Percentiles rank a stretch among this genome's conserved stretches.
Conservation (phyloP, 1,140 invertebrate genomes). For the Marisa cornuarietis region DNA sequence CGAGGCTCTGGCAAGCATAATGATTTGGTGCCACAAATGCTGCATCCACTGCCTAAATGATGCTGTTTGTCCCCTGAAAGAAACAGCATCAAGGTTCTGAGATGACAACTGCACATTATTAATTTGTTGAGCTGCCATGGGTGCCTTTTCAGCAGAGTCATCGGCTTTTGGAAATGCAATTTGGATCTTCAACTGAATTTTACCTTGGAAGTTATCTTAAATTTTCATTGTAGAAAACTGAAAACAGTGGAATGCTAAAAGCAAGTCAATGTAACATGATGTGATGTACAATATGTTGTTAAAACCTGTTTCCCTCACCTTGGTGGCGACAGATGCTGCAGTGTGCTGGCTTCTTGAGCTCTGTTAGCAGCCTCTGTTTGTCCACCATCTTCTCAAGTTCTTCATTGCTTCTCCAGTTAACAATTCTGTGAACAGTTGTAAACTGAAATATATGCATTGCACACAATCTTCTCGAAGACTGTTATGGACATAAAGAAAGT, state of each 20-base stretch:
- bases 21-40: not conserved
- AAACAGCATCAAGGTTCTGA: not conserved
- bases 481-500: no score
- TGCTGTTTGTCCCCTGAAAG: not conserved
- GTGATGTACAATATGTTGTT: no score
- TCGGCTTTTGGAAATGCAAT: no score
- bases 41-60: constrained; percentile 11
- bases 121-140: no score
- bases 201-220: no score
- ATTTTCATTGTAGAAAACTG: no score
- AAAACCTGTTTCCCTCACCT: not conserved
- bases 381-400: not conserved
- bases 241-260: no score
- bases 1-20: not conserved
- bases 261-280: no score
- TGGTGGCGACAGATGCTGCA: constrained; percentile 16
- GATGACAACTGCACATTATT: no score
- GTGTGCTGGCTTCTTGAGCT: constrained; percentile 13
- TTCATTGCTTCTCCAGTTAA: constrained; percentile 13
- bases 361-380: not conserved
- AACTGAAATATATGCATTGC: not conserved
- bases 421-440: constrained; percentile 6
- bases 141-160: no score
- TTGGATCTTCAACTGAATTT: no score
- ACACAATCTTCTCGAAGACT: no score